Evolutionary conservation across 2,113 vertebrate species (phyloP).

Genomic region (Lynx canadensis): DNA sequence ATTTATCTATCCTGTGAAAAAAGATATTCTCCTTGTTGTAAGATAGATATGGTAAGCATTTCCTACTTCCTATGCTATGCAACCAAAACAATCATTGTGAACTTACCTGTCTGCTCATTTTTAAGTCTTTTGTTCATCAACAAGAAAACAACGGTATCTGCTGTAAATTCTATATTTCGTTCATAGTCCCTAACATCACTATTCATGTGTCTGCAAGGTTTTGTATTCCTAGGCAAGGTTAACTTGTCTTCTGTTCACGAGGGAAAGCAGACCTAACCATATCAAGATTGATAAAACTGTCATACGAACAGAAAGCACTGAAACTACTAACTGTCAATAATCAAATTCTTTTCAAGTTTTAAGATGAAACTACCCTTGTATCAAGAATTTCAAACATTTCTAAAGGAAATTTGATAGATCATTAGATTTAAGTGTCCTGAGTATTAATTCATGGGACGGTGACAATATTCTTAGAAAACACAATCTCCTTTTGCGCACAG

Average conservation of each 20-base stretch:
- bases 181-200: constrained; percentile 48
- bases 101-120: neutral
- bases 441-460: neutral
- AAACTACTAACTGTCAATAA: constrained; percentile 5
- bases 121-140: neutral
- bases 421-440: neutral
- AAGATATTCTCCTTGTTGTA: neutral
- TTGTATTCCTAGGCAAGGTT: neutral
- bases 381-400: neutral
- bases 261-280: constrained; percentile 25
- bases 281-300: constrained; percentile 33
- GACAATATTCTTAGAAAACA: neutral
- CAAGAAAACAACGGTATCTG: neutral
- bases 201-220: neutral
- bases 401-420: neutral
- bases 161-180: neutral
- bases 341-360: constrained; percentile 7
- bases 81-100: constrained; percentile 34
- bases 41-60: constrained; percentile 29
- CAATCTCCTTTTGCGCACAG: accelerated
- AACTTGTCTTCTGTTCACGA: constrained; percentile 1
- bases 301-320: neutral
- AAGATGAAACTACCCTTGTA: constrained; percentile 32
- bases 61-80: neutral
- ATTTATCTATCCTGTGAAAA: constrained; percentile 34